phyloP scores from a whole-genome alignment of 2,113 vertebrate genomes.

The Ictalurus punctatus region DNA sequence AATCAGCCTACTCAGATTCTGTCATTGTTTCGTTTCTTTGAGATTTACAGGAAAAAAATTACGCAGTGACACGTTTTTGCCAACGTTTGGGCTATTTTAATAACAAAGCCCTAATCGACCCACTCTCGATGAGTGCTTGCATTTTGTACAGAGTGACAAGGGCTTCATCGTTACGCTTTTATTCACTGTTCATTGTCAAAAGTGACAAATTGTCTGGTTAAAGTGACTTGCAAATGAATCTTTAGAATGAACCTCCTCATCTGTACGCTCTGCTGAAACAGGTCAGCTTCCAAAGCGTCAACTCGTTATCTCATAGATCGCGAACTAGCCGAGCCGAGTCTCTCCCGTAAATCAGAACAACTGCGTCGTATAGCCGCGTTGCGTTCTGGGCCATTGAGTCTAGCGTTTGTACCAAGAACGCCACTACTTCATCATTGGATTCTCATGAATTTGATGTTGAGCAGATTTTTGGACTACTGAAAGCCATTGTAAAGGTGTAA shows the following conservation, averaged over 20 bases:
- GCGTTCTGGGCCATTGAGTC: neutral
- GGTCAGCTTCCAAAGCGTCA: neutral
- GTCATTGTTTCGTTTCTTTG: neutral
- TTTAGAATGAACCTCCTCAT: neutral
- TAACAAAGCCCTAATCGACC: conserved; percentile 3
- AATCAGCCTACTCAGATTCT: conserved; percentile 5
- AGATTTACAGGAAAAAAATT: neutral
- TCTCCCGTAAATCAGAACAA: neutral
- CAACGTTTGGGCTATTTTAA: neutral
- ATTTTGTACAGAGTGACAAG: neutral
- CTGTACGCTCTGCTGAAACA: neutral
- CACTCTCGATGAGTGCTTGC: neutral
- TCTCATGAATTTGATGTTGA: neutral
- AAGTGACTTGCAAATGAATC: neutral
- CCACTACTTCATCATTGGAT: neutral
- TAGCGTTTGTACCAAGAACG: neutral
- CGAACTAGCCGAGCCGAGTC: neutral
- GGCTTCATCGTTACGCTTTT: neutral
- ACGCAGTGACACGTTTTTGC: neutral
- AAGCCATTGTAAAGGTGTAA: neutral
- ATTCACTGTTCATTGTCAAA: neutral
- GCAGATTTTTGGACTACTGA: neutral
- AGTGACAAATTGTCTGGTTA: neutral
- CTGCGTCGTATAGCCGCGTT: neutral
- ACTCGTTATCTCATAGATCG: neutral